Evolutionary conservation across 53 echinoderm and acorn worm species (phyloP).

Genomic region (Luidia sarsii): DNA sequence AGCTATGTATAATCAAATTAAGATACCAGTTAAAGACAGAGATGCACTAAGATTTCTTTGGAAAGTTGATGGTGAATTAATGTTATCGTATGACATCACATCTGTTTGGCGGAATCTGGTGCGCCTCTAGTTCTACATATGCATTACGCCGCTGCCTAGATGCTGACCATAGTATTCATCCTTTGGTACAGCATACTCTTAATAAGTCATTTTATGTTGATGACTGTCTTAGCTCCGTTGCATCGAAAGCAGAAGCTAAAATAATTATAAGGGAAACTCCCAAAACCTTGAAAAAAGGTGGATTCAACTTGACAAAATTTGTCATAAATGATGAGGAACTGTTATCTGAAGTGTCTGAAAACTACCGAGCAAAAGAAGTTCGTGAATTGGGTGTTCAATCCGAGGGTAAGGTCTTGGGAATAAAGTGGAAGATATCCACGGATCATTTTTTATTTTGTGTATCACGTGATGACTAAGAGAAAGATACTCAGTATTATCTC

Average conservation of each 20-base stretch:
- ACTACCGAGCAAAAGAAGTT: conserved; percentile 1
- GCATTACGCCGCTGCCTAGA: not conserved
- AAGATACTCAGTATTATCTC: conserved; percentile 53
- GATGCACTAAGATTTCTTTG: conserved; percentile 31
- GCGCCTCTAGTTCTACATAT: conserved; percentile 6
- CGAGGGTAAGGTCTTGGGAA: conserved; percentile 13
- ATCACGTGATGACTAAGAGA: conserved; percentile 33
- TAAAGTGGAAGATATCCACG: conserved; percentile 34
- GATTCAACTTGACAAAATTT: conserved; percentile 16
- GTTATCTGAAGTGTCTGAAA: conserved; percentile 16
- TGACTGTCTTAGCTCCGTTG: conserved; percentile 35
- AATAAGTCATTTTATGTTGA: conserved; percentile 35
- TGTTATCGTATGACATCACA: conserved; percentile 5
- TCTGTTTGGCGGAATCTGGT: conserved; percentile 16
- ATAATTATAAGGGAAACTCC: conserved; percentile 34
- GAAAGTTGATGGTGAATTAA: not conserved
- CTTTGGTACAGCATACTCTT: not conserved
- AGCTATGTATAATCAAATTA: no score
- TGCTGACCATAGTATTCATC: not conserved
- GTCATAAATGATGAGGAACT: conserved; percentile 29
- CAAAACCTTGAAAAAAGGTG: conserved; percentile 20
- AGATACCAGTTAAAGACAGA: no score
- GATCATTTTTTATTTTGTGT: conserved; percentile 27
- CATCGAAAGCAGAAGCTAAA: not conserved
- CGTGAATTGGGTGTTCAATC: conserved; percentile 6